Evolutionary conservation across 2,888 invertebrate genomes (phyloP).

Genomic region (Tridacna crocea): DNA sequence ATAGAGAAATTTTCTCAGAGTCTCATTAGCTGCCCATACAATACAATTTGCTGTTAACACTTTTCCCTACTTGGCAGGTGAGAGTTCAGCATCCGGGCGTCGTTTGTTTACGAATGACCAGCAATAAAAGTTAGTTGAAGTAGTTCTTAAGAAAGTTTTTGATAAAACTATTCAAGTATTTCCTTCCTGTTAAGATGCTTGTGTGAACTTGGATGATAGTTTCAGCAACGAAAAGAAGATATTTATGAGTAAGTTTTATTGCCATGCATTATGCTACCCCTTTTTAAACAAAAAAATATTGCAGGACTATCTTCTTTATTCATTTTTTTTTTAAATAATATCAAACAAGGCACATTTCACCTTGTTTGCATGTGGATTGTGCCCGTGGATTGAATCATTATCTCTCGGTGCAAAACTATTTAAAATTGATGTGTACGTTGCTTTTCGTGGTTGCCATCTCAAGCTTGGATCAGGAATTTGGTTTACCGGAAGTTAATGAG

Average conservation of each 20-base stretch:
- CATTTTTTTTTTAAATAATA: background rate
- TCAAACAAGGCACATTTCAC: background rate
- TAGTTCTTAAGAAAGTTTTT: background rate
- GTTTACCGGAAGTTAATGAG: slow-evolving; percentile 11
- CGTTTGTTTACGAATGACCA: background rate
- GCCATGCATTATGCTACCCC: too few relatives aligned
- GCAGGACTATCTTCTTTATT: too few relatives aligned
- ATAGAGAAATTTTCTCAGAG: background rate
- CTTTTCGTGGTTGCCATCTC: background rate
- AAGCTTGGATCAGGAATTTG: background rate
- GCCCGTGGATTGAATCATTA: background rate
- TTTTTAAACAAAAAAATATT: too few relatives aligned
- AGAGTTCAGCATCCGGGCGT: slow-evolving; percentile 28
- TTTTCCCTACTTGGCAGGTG: slow-evolving; percentile 20
- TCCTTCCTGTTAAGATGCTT: background rate
- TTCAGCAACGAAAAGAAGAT: background rate
- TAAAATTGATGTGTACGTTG: background rate
- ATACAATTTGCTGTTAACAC: background rate
- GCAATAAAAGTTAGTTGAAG: background rate
- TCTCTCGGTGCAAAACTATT: background rate
- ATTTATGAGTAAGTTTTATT: background rate
- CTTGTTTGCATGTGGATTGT: background rate
- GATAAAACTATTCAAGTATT: background rate
- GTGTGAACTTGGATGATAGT: background rate
- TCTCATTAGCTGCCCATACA: too few relatives aligned